phyloP scores from a whole-genome alignment of 2,888 invertebrate species.

The Macaria liturata region DNA sequence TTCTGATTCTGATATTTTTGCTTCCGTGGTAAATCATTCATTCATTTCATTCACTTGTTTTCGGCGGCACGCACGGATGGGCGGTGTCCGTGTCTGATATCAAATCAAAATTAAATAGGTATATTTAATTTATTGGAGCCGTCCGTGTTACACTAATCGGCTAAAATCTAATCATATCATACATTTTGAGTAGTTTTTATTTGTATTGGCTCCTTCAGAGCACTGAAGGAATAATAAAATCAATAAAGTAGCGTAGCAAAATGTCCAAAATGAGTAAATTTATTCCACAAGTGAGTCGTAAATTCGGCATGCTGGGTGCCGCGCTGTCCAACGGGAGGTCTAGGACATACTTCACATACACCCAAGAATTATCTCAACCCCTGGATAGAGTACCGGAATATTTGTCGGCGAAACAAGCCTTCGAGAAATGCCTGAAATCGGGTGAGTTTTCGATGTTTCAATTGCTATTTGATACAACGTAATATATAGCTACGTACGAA shows the following conservation, averaged over 20 bases:
- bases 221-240: constrained; percentile 1
- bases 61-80: not conserved
- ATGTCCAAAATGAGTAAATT: constrained; percentile 60
- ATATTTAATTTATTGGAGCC: no score
- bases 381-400: constrained; percentile 88
- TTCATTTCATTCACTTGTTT: no score
- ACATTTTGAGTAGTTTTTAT: no score
- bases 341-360: constrained; percentile 89
- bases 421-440: constrained; percentile 89
- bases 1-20: no score
- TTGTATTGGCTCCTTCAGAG: no score
- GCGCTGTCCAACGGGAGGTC: constrained; percentile 57
- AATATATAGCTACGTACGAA: no score
- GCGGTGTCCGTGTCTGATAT: not conserved
- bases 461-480: no score
- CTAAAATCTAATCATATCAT: no score
- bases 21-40: no score
- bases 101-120: not conserved
- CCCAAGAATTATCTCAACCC: constrained; percentile 92
- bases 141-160: no score
- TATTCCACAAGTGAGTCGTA: constrained; percentile 59
- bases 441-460: constrained; percentile 79
- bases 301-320: constrained; percentile 61
- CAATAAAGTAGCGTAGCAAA: constrained; percentile 12
- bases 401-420: constrained; percentile 89